phyloP scores from a whole-genome alignment of 2,888 invertebrate genomes.

The Nemotelus pantherinus region DNA sequence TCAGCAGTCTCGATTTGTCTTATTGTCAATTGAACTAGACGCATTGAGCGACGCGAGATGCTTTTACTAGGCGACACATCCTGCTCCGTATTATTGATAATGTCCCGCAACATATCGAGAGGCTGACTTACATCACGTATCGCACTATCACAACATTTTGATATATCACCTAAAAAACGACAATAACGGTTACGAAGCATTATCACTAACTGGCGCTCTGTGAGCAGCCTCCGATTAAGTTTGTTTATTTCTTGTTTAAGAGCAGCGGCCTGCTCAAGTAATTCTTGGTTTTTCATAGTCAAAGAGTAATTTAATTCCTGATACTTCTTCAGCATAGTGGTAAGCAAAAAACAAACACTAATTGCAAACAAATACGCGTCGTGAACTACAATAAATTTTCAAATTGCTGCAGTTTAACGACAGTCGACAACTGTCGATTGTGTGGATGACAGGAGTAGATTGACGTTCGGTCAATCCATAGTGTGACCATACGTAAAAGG shows the following conservation, averaged over 20 bases:
- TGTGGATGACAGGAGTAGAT: no score
- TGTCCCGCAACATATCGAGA: neutral
- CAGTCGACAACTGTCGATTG: no score
- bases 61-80: neutral
- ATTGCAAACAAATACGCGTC: no score
- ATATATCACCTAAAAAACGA: neutral
- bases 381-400: no score
- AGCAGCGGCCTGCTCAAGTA: constrained; percentile 1
- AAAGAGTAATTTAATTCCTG: constrained; percentile 41
- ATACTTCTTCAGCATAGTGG: constrained; percentile 45
- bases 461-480: no score
- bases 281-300: constrained; percentile 24
- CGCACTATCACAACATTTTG: neutral
- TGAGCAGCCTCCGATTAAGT: constrained; percentile 10
- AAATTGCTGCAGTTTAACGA: no score
- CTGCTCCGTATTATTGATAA: neutral
- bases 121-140: neutral
- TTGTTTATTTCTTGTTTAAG: constrained; percentile 15
- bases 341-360: neutral
- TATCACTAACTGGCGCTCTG: neutral
- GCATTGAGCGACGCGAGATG: neutral
- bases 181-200: neutral
- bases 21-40: neutral
- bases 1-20: neutral
- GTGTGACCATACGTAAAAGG: no score